A percentile compares a stretch with the other conserved stretches of the same genome.
Evolutionary conservation across 2,113 vertebrate genomes (phyloP).

Genomic region (Antennarius striatus): DNA sequence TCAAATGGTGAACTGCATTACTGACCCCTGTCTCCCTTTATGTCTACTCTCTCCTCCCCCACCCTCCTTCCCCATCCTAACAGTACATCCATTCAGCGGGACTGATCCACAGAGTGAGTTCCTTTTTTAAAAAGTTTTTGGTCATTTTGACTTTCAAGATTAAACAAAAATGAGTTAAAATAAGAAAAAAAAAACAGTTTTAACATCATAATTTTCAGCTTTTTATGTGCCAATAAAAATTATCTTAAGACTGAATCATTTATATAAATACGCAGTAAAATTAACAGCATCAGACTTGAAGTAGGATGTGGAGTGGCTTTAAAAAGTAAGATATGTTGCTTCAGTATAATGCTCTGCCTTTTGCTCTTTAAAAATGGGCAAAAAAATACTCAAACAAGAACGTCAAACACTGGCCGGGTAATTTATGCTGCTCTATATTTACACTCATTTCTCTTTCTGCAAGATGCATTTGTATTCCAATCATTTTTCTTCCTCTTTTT

Average conservation of each 20-base stretch:
- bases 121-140: constrained; percentile 13
- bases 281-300: too few species aligned
- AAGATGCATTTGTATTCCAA: background rate
- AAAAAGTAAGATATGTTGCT: too few species aligned
- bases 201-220: too few species aligned
- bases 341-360: too few species aligned
- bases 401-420: background rate
- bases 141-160: constrained; percentile 7
- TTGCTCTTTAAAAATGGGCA: background rate
- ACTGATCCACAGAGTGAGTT: constrained; percentile 95
- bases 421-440: background rate
- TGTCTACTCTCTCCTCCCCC: constrained; percentile 32
- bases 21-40: constrained; percentile 47
- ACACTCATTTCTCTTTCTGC: background rate
- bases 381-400: background rate
- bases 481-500: constrained; percentile 7
- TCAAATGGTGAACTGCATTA: constrained; percentile 48
- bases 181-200: background rate
- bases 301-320: too few species aligned
- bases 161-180: background rate
- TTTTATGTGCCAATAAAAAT: too few species aligned
- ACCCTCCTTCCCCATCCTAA: constrained; percentile 19
- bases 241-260: background rate
- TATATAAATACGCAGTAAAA: background rate
- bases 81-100: constrained; percentile 99